These are phyloP conservation scores for Cyphomyrus discorhynchus DNA, from an alignment of 2,113 vertebrate species.

Conservation along the genomic window DNA sequence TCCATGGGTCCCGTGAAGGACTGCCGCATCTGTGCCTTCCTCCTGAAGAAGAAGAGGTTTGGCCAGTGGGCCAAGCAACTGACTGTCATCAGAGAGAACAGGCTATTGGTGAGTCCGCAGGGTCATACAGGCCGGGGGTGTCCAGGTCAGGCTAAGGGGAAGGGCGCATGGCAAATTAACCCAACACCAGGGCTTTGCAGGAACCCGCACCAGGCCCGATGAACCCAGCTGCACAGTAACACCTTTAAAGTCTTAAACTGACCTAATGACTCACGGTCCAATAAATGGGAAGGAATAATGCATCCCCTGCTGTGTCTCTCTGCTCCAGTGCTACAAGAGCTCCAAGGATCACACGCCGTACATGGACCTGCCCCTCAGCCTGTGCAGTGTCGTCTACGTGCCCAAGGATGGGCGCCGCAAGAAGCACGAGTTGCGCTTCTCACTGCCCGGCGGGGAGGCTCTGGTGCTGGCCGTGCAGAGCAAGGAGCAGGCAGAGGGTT, in stretches of 20 bases:
- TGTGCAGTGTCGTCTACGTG: conserved; percentile 78
- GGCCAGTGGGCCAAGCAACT: conserved; percentile 97
- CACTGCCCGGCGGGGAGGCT: conserved; percentile 73
- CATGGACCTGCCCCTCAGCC: conserved; percentile 70
- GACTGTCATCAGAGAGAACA: conserved; percentile 81
- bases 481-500: conserved; percentile 91
- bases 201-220: background rate
- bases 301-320: background rate
- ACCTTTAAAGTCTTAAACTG: background rate
- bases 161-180: background rate
- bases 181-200: background rate
- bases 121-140: background rate
- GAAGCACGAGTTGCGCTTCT: conserved; percentile 90
- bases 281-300: background rate
- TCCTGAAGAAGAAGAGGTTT: conserved; percentile 91
- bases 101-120: conserved; percentile 71
- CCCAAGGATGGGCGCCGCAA: conserved; percentile 90
- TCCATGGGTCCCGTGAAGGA: conserved; percentile 79
- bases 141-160: background rate
- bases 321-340: conserved; percentile 85
- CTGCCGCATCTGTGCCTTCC: conserved; percentile 88
- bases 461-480: conserved; percentile 91
- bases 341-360: conserved; percentile 85
- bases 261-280: background rate
- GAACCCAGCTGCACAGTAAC: background rate